Base-by-base conservation (phyloP, 2,888 invertebrate species). In the Rhabditoides inermis region DNA sequence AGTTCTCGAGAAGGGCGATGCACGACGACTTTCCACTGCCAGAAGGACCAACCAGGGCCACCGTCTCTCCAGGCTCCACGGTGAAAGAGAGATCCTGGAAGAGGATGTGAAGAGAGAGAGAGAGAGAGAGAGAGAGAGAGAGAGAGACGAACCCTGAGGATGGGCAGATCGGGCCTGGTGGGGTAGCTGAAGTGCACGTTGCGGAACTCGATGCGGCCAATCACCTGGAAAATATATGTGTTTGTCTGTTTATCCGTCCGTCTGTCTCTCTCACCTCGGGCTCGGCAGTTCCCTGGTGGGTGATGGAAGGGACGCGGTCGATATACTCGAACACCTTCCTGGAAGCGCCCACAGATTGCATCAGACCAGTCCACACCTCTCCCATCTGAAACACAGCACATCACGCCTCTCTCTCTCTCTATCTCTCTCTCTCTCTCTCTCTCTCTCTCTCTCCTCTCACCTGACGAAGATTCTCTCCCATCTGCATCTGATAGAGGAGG, bases 171-270 rank as follows among this genome's bases (percentile, higher is more conserved):
- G 32, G 84, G 83, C 20, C 90, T 82, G 0, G 87, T 86, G 1
- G 90, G 90, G 78, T 91, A 91, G 48, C 84, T 83, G 79, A 90
- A 90, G 81, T 78, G 88, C 0, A 89, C 84, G 30, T 84, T 80
- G 51, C 84, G 81, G 63, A 87, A 85, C 42, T 83, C 82, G 0
- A 89, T 84, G 70, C 84, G 12, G 32, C 32, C 32, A 32, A 32
- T 32, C 32, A 15, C 32, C 15, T 32, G 15, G 15, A 32, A 10
- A 32, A 32, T 32, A 12, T 10, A 12, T 12, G 10, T 32, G 32
- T 32, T 15, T 15, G 15, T 32, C 10, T 15, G 15, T 12, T 32
- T 32, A 15, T 32, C 10, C 15, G 10, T 15, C 10, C 15, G 10
- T 32, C 10, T 32, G 32, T 10, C 15, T 32, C 15, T 32, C 32